phyloP scores from a whole-genome alignment of 1,140 invertebrate species.

The Penaeus vannamei region DNA sequence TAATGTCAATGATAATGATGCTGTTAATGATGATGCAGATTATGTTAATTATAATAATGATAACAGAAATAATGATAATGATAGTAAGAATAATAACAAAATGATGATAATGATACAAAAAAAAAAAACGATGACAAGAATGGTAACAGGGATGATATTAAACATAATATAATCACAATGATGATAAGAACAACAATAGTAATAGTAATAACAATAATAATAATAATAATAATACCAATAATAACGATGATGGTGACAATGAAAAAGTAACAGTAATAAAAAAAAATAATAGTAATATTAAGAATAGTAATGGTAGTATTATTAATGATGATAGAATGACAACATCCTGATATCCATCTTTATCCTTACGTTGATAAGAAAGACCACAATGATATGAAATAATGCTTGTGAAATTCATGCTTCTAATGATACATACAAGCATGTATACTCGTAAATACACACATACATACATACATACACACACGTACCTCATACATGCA shows the following conservation, averaged over 20 bases:
- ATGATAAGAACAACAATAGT: conserved; percentile 55
- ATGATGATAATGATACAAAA: conserved; percentile 58
- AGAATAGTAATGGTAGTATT: conserved; percentile 51
- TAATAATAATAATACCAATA: conserved; percentile 59
- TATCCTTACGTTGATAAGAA: no score
- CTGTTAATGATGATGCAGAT: conserved; percentile 54
- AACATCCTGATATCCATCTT: no score
- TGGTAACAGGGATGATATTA: conserved; percentile 57
- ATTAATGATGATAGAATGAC: conserved; percentile 44
- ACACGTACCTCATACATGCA: background rate
- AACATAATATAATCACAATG: conserved; percentile 52
- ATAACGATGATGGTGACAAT: conserved; percentile 55
- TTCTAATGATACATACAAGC: conserved; percentile 50
- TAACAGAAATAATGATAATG: conserved; percentile 58
- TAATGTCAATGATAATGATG: conserved; percentile 55
- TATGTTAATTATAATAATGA: conserved; percentile 1
- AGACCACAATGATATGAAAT: conserved; percentile 3
- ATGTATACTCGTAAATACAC: no score
- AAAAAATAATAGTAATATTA: no score
- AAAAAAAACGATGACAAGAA: conserved; percentile 39
- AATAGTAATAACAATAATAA: conserved; percentile 48
- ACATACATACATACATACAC: background rate
- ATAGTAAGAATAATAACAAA: conserved; percentile 50
- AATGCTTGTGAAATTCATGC: conserved; percentile 56
- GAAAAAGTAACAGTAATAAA: conserved; percentile 52